Conservation (phyloP, 2,113 vertebrate genomes). For the Oreamnos americanus region DNA sequence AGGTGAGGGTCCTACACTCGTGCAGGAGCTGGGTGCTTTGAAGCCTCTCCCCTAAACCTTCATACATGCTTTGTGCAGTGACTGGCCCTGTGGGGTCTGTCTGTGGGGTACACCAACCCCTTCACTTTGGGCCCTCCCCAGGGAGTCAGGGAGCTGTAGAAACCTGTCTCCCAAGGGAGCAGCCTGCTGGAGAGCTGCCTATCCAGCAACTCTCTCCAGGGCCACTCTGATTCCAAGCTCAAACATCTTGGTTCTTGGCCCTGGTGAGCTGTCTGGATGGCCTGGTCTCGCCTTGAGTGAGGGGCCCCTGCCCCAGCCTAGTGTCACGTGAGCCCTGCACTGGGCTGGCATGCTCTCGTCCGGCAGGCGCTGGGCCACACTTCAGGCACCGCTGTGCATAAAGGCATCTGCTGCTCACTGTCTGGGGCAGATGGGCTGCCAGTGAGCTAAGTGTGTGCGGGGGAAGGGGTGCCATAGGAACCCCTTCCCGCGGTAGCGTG, state of each 20-base stretch:
- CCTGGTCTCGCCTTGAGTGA: not conserved
- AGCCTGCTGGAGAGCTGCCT: not conserved
- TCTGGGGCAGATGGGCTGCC: constrained; percentile 73
- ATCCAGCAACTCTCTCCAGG: not conserved
- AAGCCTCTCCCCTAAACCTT: not conserved
- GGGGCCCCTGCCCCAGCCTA: not conserved
- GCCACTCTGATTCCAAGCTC: not conserved
- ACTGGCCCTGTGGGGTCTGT: not conserved
- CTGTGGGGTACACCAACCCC: not conserved
- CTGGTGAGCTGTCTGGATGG: not conserved
- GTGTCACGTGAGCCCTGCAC: not conserved
- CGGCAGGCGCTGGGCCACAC: not conserved
- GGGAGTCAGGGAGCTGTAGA: not conserved
- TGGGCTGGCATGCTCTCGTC: not conserved
- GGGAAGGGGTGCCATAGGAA: constrained; percentile 75
- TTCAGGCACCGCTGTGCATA: constrained; percentile 21
- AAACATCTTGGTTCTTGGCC: too few species aligned
- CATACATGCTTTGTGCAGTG: not conserved
- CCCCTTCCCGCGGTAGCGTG: constrained; percentile 56
- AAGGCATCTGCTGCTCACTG: constrained; percentile 54
- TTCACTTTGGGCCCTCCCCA: not conserved
- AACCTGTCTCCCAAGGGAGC: too few species aligned
- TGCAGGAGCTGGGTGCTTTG: not conserved
- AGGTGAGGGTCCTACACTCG: rapidly evolving
- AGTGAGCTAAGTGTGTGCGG: constrained; percentile 75